These are phyloP conservation scores for Cerastis leucographa DNA, from an alignment of 2,888 invertebrate genomes.

Conservation along the genomic window DNA sequence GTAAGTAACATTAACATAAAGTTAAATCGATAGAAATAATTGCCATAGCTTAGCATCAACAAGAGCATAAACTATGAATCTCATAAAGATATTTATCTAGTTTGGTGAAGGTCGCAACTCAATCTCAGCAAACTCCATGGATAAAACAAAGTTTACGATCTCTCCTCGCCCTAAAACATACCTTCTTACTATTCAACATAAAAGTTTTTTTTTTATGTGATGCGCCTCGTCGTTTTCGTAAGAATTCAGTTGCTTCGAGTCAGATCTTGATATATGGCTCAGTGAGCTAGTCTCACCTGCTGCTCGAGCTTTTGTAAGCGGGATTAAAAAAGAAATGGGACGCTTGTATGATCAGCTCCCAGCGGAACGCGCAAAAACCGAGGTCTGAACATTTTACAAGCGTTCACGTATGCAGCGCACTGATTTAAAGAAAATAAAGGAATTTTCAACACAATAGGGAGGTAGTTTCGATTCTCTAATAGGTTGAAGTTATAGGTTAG, in stretches of 20 bases:
- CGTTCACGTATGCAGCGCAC: conserved; percentile 11
- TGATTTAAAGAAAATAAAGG: conserved; percentile 23
- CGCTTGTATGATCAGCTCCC: conserved; percentile 43
- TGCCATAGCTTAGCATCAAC: conserved; percentile 23
- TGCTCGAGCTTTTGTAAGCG: conserved; percentile 48
- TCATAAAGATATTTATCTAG: conserved; percentile 60
- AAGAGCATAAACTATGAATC: conserved; percentile 56
- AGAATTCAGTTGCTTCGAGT: conserved; percentile 61
- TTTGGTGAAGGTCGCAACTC: conserved; percentile 63
- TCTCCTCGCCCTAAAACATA: conserved; percentile 67
- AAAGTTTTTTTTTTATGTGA: conserved; percentile 73
- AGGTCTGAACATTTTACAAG: conserved; percentile 33
- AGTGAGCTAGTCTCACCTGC: conserved; percentile 42
- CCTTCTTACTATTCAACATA: conserved; percentile 77
- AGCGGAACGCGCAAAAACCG: conserved; percentile 17
- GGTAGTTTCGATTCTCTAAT: conserved; percentile 2
- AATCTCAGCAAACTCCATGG: conserved; percentile 68
- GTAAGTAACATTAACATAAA: neutral
- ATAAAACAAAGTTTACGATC: conserved; percentile 75
- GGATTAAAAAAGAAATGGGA: conserved; percentile 61
- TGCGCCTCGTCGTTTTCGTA: conserved; percentile 64
- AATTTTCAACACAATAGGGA: conserved; percentile 21
- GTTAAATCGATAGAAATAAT: conserved; percentile 22
- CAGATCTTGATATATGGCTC: conserved; percentile 48
- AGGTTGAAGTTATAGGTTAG: neutral